These are phyloP conservation scores for Chiridota heheva DNA, from an alignment of 35 echinoderm and acorn worm genomes.

Conservation along the genomic window DNA sequence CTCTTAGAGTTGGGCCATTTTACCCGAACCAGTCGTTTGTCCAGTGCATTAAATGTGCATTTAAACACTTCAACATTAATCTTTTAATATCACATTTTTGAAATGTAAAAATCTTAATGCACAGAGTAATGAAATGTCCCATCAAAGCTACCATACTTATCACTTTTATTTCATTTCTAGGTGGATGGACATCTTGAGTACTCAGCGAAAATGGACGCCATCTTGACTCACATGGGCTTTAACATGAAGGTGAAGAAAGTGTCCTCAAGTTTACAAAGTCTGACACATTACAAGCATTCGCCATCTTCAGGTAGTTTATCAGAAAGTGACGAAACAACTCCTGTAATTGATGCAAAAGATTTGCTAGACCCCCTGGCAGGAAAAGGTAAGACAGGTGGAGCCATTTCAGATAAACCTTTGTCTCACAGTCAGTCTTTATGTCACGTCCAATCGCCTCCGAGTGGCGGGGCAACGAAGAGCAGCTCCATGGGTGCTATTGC, in stretches of 20 bases:
- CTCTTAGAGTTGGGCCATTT: too few relatives aligned
- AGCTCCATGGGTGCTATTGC: slow-evolving; percentile 14
- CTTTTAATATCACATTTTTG: too few relatives aligned
- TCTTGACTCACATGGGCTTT: slow-evolving; percentile 71
- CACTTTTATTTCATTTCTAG: too few relatives aligned
- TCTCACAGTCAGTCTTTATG: slow-evolving; percentile 15
- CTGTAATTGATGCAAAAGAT: slow-evolving; percentile 33
- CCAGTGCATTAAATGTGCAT: too few relatives aligned
- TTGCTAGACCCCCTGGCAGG: slow-evolving; percentile 11
- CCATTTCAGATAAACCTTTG: not conserved
- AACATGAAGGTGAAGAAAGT: slow-evolving; percentile 33
- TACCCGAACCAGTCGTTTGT: too few relatives aligned
- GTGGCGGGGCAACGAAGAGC: not conserved
- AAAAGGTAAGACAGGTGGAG: slow-evolving; percentile 1
- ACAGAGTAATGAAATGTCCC: too few relatives aligned
- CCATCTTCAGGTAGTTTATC: not conserved
- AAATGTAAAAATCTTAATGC: too few relatives aligned
- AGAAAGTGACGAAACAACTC: not conserved
- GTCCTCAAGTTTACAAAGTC: slow-evolving; percentile 20
- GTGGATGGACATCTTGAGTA: slow-evolving; percentile 96
- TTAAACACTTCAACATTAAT: too few relatives aligned
- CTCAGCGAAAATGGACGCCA: slow-evolving; percentile 81
- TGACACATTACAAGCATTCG: slow-evolving; percentile 18
- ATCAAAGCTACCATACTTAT: too few relatives aligned
- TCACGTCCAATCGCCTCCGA: not conserved